phyloP scores from a whole-genome alignment of 2,113 vertebrate genomes.

The Chitala chitala region DNA sequence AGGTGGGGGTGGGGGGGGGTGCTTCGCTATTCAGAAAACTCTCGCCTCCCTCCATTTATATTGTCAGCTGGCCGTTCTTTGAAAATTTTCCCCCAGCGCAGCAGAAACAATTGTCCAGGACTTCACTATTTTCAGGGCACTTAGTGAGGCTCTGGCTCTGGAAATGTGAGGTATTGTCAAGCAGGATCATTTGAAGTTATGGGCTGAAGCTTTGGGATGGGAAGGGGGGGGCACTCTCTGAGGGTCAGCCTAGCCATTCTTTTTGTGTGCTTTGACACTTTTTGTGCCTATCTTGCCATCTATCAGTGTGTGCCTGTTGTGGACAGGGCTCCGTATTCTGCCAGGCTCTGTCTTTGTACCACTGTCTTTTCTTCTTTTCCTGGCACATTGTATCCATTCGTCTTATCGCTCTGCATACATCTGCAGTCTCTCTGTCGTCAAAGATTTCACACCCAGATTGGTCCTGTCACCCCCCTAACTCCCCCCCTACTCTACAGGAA shows the following conservation, averaged over 20 bases:
- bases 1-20: no score
- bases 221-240: not conserved
- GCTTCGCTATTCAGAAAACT: not conserved
- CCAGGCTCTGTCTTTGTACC: not conserved
- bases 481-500: not conserved
- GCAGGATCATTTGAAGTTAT: not conserved
- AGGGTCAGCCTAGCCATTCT: not conserved
- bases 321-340: not conserved
- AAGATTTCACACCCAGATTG: not conserved
- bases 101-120: not conserved
- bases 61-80: not conserved
- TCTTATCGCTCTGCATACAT: not conserved
- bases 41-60: not conserved
- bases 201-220: no score
- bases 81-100: not conserved
- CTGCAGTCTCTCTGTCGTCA: not conserved
- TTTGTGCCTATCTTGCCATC: not conserved
- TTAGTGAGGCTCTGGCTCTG: not conserved
- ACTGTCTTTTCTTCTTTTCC: not conserved
- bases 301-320: not conserved
- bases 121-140: not conserved
- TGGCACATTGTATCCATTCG: not conserved
- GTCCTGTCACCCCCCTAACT: no score
- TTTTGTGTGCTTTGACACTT: not conserved
- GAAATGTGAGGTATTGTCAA: not conserved